These are phyloP conservation scores for Rapana venosa DNA, from an alignment of 2,888 invertebrate genomes.

Conservation along the genomic window DNA sequence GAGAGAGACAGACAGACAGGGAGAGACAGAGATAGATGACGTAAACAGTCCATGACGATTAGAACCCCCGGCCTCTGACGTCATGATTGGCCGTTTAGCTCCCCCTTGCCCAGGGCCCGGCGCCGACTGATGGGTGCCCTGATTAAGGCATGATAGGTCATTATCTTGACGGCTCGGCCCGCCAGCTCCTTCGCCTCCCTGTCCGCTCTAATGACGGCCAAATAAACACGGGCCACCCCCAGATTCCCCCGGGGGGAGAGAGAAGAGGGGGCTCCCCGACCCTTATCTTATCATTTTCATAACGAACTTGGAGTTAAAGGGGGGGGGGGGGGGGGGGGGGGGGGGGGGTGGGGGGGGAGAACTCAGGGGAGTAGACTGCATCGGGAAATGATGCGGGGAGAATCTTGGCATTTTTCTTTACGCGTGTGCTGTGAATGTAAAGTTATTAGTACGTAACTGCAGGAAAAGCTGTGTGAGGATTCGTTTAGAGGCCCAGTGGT, in stretches of 20 bases:
- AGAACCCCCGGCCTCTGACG: not conserved
- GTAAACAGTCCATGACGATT: constrained; percentile 3
- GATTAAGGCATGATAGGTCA: constrained; percentile 18
- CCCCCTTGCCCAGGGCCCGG: not conserved
- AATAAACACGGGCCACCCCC: constrained; percentile 4
- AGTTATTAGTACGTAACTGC: no score
- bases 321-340: not conserved
- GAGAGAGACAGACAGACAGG: not conserved
- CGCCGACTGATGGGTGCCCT: not conserved
- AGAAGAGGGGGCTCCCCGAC: not conserved
- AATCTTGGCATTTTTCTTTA: not conserved
- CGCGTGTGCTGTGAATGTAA: not conserved
- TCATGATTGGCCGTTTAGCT: not conserved
- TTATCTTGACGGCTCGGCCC: constrained; percentile 2
- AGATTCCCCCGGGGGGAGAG: no score
- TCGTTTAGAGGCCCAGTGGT: no score
- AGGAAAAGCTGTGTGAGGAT: no score
- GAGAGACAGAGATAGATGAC: not conserved
- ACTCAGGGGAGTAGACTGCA: no score
- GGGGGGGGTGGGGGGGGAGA: not conserved
- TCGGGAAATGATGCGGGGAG: not conserved
- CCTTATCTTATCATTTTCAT: constrained; percentile 34
- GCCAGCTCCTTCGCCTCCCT: not conserved
- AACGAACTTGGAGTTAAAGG: not conserved
- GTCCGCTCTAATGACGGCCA: constrained; percentile 27